Conservation (phyloP, 2,888 invertebrate genomes). For the Anodontia alba region DNA sequence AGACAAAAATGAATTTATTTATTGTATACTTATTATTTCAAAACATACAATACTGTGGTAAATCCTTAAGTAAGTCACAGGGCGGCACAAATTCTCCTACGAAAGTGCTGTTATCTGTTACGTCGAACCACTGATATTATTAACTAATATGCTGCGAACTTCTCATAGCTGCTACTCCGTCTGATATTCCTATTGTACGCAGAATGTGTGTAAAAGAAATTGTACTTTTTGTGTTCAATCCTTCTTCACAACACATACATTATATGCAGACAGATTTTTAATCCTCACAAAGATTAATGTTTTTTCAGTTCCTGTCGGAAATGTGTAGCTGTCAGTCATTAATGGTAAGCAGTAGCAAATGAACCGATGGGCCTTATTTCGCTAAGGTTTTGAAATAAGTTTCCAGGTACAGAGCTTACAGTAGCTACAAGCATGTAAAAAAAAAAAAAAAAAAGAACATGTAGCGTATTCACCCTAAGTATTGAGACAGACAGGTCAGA, state of each 20-base stretch:
- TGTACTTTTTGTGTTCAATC: neutral
- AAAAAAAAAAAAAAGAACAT: too few species aligned
- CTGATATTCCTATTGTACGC: neutral
- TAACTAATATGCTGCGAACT: neutral
- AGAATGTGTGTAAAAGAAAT: neutral
- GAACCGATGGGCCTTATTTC: too few species aligned
- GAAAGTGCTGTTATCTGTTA: neutral
- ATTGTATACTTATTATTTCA: too few species aligned
- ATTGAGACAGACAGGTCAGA: too few species aligned
- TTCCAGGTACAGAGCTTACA: too few species aligned
- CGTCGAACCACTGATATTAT: neutral
- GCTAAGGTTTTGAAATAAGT: too few species aligned
- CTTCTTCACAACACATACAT: too few species aligned
- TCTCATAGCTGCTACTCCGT: neutral
- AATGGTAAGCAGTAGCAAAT: neutral
- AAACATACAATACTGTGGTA: too few species aligned
- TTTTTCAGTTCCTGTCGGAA: neutral
- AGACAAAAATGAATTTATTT: too few species aligned
- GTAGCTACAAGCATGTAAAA: too few species aligned
- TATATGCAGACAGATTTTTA: neutral
- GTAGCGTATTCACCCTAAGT: too few species aligned
- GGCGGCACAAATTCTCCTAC: neutral
- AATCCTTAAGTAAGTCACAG: neutral
- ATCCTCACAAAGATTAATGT: neutral
- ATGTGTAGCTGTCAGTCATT: conserved; percentile 11